phyloP scores from a whole-genome alignment of 1,140 invertebrate genomes.

The Rhizoglyphus robini region DNA sequence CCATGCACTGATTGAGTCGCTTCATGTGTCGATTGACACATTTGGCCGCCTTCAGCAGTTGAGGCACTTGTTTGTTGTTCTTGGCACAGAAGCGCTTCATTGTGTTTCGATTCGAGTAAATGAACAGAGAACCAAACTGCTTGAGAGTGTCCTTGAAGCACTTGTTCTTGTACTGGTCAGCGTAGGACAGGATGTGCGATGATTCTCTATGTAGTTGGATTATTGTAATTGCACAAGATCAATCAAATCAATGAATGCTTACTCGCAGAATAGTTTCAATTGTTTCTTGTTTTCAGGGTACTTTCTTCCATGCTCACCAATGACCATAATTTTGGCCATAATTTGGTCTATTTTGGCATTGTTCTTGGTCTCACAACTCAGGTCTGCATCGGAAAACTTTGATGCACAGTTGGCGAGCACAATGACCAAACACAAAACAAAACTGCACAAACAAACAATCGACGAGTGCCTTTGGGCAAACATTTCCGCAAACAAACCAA shows the following conservation, averaged over 20 bases:
- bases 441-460: too few species aligned
- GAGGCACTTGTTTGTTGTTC: neutral
- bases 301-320: neutral
- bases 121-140: neutral
- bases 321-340: neutral
- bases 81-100: slow-evolving; percentile 3
- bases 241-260: neutral
- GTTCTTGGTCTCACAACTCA: neutral
- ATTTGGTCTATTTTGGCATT: neutral
- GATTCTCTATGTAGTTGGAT: neutral
- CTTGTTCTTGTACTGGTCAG: neutral
- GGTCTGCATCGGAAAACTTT: neutral
- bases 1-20: neutral
- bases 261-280: slow-evolving; percentile 2
- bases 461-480: too few species aligned
- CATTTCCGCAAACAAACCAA: too few species aligned
- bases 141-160: slow-evolving; percentile 1
- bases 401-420: neutral
- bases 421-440: too few species aligned
- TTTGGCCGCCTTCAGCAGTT: neutral
- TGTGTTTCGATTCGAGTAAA: neutral
- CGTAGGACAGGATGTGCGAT: neutral
- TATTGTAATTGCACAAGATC: neutral
- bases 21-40: neutral
- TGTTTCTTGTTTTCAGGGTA: neutral